Percentiles rank a stretch among this genome's conserved stretches.
phyloP scores from a whole-genome alignment of 2,113 vertebrate species.

The Brachionichthys hirsutus region DNA sequence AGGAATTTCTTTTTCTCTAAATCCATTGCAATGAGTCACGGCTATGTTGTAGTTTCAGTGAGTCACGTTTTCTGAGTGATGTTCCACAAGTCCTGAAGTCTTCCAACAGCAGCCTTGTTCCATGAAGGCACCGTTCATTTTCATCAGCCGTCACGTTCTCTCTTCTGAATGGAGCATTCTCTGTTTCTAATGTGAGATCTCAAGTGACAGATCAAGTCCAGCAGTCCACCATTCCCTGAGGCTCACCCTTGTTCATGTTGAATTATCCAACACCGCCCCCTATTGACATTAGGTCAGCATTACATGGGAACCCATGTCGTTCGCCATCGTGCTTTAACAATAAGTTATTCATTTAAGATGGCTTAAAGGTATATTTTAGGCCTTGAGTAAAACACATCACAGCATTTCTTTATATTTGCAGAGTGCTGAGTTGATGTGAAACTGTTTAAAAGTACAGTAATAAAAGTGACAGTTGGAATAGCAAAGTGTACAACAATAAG shows the following conservation, averaged over 20 bases:
- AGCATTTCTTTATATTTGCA: slow-evolving; percentile 45
- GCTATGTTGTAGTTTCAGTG: slow-evolving; percentile 28
- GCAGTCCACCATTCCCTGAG: slow-evolving; percentile 8
- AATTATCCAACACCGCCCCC: slow-evolving; percentile 31
- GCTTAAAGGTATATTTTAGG: slow-evolving; percentile 12
- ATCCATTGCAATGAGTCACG: slow-evolving; percentile 29
- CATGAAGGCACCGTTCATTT: neutral
- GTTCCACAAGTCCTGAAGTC: neutral
- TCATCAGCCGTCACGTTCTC: neutral
- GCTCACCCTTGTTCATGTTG: neutral
- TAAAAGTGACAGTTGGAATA: slow-evolving; percentile 13
- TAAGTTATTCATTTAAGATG: slow-evolving; percentile 7
- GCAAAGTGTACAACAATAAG: slow-evolving; percentile 22
- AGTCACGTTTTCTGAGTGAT: slow-evolving; percentile 40
- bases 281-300: slow-evolving; percentile 34
- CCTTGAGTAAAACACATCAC: slow-evolving; percentile 24
- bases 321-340: neutral
- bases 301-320: slow-evolving; percentile 4
- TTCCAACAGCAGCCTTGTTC: neutral
- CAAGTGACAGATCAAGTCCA: neutral
- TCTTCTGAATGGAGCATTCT: neutral
- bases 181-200: neutral
- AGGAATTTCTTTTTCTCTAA: slow-evolving; percentile 23
- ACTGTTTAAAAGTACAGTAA: slow-evolving; percentile 27
- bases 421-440: slow-evolving; percentile 14